Evolutionary conservation across 2,797 vertebrate genomes (phyloP), one percentile per base, ranked within the genome.

Genomic region (Heliangelus exortis): DNA sequence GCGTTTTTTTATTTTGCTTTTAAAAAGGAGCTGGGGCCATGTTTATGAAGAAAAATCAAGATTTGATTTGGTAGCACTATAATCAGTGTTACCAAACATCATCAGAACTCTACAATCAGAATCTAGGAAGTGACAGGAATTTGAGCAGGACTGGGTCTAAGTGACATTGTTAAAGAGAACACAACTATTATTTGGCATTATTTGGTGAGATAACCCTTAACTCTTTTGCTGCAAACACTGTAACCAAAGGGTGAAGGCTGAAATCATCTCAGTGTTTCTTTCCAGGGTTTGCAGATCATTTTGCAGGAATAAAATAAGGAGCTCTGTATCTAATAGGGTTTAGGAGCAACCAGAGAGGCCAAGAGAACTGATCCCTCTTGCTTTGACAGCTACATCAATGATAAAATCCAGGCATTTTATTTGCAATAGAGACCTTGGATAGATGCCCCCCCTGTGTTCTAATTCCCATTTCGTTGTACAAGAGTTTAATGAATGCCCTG

Each of bases 391-490:
- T 63, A 57, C 62, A 15, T 34, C 0, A 0, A 15, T 87, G n/a
- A 21, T 87, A n/a, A n/a, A n/a, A n/a, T n/a, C n/a, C 43, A 89
- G 80, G 33, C 33, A 61, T 79, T 93, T 90, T 63, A 71, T 28
- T 36, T 87, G 51, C 21, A 84, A 26, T 0, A 58, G 54, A 69
- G 20, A 71, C 50, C 48, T 87, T 69, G 66, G 68, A 58, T 47
- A 55, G 9, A 12, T 80, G 65, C 20, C 29, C 39, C 39, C 39
- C 25, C 63, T 43, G 36, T 14, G 17, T 65, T 89, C 90, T 90
- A 87, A 62, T 65, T 74, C 50, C 55, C 55, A 41, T 89, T 93
- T 54, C 50, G 10, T 6, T 66, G 29, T 65, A 87, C 28, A 84
- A 53, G 18, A 87, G 28, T 63, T 63, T 47, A 78, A 8, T 39